Evolutionary conservation across 2,113 vertebrate species (phyloP).

Genomic region (Aplodontia rufa): DNA sequence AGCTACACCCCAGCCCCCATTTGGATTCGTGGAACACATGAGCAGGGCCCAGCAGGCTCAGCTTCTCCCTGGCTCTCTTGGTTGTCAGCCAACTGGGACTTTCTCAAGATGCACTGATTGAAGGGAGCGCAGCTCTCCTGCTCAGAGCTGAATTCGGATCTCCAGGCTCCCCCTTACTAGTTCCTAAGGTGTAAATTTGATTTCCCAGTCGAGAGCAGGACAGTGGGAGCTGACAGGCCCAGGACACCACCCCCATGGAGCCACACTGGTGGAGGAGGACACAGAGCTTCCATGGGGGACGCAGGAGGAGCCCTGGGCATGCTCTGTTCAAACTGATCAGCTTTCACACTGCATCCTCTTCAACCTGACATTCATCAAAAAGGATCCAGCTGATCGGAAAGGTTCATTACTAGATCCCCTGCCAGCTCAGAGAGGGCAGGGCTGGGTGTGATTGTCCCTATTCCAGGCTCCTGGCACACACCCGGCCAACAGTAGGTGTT

Average conservation of each 20-base stretch:
- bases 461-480: neutral
- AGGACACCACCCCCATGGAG: too few species aligned
- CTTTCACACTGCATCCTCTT: accelerated
- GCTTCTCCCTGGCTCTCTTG: neutral
- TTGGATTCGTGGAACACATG: too few species aligned
- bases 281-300: accelerated
- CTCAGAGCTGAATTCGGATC: neutral
- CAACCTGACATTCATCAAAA: neutral
- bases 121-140: neutral
- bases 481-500: neutral
- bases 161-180: neutral
- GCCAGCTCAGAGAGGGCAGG: neutral
- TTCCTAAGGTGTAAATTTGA: too few species aligned
- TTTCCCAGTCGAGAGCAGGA: accelerated
- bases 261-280: neutral
- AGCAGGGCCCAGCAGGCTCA: neutral
- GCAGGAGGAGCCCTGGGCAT: accelerated
- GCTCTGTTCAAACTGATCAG: accelerated
- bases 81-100: accelerated
- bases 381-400: neutral
- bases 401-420: neutral
- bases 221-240: neutral
- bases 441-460: accelerated
- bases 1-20: too few species aligned
- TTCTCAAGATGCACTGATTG: accelerated